Conservation (phyloP, 92 coral and sea anemone genomes). For the Siderastrea siderea region DNA sequence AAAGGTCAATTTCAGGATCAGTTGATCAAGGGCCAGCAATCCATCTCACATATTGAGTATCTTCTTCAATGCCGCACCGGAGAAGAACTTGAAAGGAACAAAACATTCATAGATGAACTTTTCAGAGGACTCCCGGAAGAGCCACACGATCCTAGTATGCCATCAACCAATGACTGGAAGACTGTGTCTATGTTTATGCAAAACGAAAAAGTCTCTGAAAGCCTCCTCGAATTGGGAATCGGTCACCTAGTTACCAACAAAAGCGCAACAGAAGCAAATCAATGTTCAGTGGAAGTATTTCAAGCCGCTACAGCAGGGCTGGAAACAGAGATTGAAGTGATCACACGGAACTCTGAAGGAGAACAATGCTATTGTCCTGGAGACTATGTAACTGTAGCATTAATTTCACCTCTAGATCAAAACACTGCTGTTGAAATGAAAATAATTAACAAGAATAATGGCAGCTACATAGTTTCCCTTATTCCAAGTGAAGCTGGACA, state of each 20-base stretch:
- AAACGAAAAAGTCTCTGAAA: neutral
- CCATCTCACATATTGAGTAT: neutral
- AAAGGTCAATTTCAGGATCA: too few relatives aligned
- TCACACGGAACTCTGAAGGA: too few relatives aligned
- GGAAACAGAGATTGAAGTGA: too few relatives aligned
- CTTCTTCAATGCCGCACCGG: neutral
- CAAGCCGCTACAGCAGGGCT: too few relatives aligned
- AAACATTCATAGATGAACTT: neutral
- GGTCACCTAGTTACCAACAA: too few relatives aligned
- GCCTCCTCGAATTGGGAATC: neutral
- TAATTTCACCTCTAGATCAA: neutral
- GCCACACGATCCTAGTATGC: too few relatives aligned
- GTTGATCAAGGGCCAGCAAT: neutral
- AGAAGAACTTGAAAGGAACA: neutral
- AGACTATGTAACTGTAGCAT: too few relatives aligned
- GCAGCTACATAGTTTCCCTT: constrained; percentile 4
- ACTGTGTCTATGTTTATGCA: too few relatives aligned
- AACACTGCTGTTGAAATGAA: neutral
- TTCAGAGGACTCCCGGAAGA: neutral
- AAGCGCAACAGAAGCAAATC: neutral
- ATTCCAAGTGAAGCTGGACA: too few relatives aligned
- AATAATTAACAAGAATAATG: neutral
- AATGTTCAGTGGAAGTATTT: neutral
- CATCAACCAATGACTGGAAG: too few relatives aligned
- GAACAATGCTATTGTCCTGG: too few relatives aligned